Evolutionary conservation across 2,113 vertebrate genomes (phyloP).

Genomic region (Gymnogyps californianus): DNA sequence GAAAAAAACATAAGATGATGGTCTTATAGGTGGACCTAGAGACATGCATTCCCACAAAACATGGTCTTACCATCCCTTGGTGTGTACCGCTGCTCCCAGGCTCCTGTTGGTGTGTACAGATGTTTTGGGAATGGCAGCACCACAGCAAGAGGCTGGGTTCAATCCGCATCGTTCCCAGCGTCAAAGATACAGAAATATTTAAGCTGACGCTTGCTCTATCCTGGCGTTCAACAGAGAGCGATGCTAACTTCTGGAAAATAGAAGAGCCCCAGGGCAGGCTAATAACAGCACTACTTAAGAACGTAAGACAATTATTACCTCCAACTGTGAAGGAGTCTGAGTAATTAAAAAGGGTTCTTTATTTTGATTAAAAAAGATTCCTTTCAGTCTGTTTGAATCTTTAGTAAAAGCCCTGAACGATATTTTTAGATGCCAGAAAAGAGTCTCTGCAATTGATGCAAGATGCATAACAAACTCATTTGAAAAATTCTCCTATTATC

Average conservation of each 20-base stretch:
- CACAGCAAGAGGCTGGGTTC: background rate
- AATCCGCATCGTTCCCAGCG: background rate
- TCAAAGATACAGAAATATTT: background rate
- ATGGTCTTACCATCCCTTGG: fast-evolving
- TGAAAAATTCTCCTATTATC: slow-evolving; percentile 6
- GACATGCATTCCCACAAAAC: fast-evolving
- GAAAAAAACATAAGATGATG: fast-evolving
- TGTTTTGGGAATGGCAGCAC: background rate
- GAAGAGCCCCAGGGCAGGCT: slow-evolving; percentile 78
- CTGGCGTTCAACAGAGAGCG: slow-evolving; percentile 47
- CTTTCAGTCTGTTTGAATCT: slow-evolving; percentile 79
- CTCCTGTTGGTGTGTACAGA: background rate
- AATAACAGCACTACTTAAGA: slow-evolving; percentile 81
- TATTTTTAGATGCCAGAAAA: slow-evolving; percentile 75
- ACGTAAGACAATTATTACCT: slow-evolving; percentile 78
- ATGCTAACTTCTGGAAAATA: slow-evolving; percentile 74
- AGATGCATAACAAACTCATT: background rate
- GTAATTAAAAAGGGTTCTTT: slow-evolving; percentile 84
- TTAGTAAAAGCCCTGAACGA: slow-evolving; percentile 72
- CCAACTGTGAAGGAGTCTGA: slow-evolving; percentile 81
- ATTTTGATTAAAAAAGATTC: slow-evolving; percentile 84
- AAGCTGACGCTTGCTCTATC: slow-evolving; percentile 7
- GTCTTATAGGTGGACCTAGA: background rate
- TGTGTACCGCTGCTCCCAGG: background rate
- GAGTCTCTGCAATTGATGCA: slow-evolving; percentile 16